Evolutionary conservation across 2,797 vertebrate species (phyloP).

Genomic region (Pangasius sanitwongsei): DNA sequence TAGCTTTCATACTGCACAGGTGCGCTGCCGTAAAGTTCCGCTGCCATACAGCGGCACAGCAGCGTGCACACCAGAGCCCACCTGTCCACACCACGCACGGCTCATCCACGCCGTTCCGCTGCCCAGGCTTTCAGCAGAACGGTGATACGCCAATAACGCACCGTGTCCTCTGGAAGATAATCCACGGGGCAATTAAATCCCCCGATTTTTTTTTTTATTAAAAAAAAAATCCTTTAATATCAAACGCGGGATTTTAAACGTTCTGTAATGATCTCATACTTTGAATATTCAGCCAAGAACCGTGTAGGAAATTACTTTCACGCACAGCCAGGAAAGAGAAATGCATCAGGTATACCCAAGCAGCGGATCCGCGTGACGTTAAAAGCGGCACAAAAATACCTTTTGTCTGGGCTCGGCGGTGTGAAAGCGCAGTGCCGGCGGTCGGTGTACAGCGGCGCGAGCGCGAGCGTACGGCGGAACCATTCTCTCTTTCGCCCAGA

Average conservation of each 20-base stretch:
- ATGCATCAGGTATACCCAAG: constrained; percentile 9
- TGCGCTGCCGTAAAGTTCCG: constrained; percentile 57
- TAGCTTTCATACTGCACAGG: constrained; percentile 39
- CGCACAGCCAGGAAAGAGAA: constrained; percentile 12
- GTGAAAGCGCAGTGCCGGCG: constrained; percentile 77
- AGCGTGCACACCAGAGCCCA: constrained; percentile 50
- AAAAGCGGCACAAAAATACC: constrained; percentile 46
- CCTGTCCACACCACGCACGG: constrained; percentile 49
- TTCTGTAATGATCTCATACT: constrained; percentile 46
- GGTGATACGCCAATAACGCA: not conserved
- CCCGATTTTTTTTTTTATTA: not conserved
- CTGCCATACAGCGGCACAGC: constrained; percentile 44
- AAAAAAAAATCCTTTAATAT: not conserved
- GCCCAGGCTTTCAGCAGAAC: constrained; percentile 49
- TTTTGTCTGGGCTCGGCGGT: constrained; percentile 83
- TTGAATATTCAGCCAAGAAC: constrained; percentile 13
- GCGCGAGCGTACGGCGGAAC: constrained; percentile 59
- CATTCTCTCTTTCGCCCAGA: constrained; percentile 63
- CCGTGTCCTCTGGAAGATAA: not conserved
- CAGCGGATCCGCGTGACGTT: constrained; percentile 32
- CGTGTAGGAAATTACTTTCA: constrained; percentile 41
- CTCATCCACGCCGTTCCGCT: constrained; percentile 44
- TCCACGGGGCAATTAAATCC: not conserved
- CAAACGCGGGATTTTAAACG: constrained; percentile 48
- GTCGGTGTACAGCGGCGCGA: constrained; percentile 68